Evolutionary conservation across 2,888 invertebrate species (phyloP), one percentile per base, ranked within the genome.

Genomic region (Macroteleia sp.): DNA sequence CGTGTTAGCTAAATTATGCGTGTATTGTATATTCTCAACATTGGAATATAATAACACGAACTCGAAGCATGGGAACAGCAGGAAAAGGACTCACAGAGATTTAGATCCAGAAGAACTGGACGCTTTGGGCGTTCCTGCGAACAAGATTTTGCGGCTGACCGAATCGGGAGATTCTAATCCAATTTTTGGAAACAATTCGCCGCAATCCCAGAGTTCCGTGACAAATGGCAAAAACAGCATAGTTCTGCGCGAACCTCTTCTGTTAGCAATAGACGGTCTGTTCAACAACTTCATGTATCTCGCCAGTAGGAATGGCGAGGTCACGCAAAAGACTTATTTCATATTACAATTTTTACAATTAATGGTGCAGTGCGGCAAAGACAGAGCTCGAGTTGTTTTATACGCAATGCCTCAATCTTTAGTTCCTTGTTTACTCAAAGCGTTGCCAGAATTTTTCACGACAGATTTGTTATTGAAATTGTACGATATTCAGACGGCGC

Each of bases 381-480:
- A 96, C 52, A 93, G 95, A 82, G 94, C 95, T 8, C 93, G 94
- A 64, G 92, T 95, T 5, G 94, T 97, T 6, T 91, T 97, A 50
- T 95, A 95, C 57, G 94, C 95, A 81, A 94, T 97, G 93, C 96
- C 96, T 0, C 93, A 94, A 83, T 94, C 94, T 85, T 92, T 97
- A 82, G 95, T 97, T 41, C 96, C 96, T 20, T 96, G 95, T 84
- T 92, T 98, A 79, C 93, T 98, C 66, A 96, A 96, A 90, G 95
- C 95, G 46, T 92, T 96, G 54, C 96, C 97, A 0, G 96, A 96
- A 84, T 92, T 94, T 82, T 96, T 97, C 87, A 94, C 94, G 77
- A 95, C 95, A 76, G 94, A 95, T 79, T 92, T 97, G 61, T 92
- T 97, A 74, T 92, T 97, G 50, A 94, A 96, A 86, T 92, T 97